Evolutionary conservation across 2,888 invertebrate genomes (phyloP).

Genomic region (Thymelicus sylvestris): DNA sequence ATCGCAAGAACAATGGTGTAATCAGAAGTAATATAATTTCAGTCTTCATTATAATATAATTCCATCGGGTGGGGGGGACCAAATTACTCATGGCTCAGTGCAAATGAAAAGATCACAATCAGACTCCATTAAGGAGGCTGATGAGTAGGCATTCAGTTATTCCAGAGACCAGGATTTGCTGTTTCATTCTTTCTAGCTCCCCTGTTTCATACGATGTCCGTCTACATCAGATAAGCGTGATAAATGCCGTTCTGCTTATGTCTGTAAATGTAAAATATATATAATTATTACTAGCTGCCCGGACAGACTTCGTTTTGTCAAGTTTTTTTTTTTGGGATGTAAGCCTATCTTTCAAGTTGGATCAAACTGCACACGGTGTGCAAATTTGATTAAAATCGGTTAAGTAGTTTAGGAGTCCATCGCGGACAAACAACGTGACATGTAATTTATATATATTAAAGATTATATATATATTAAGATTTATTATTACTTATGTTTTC

Average conservation of each 20-base stretch:
- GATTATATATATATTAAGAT: too few species aligned
- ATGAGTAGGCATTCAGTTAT: constrained; percentile 61
- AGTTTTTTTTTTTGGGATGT: too few species aligned
- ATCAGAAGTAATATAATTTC: constrained; percentile 78
- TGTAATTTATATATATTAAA: too few species aligned
- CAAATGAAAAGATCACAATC: constrained; percentile 82
- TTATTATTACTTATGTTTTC: background rate
- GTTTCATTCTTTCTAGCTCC: constrained; percentile 29
- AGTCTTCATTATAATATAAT: constrained; percentile 77
- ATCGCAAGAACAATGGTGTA: constrained; percentile 70
- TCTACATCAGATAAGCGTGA: constrained; percentile 30
- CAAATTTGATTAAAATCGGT: too few species aligned
- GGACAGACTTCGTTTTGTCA: too few species aligned
- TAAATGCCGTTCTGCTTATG: constrained; percentile 8
- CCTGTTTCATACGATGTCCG: constrained; percentile 33
- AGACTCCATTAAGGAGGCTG: constrained; percentile 60
- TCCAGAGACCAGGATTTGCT: constrained; percentile 41
- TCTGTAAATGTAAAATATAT: background rate
- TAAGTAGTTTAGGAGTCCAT: too few species aligned
- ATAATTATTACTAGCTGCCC: too few species aligned
- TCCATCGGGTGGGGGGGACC: constrained; percentile 55
- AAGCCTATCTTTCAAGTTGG: too few species aligned
- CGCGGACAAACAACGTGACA: too few species aligned
- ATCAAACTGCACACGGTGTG: too few species aligned
- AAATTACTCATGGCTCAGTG: constrained; percentile 73